These are phyloP conservation scores for Callithrix jacchus DNA, from an alignment of 2,113 vertebrate genomes.

Conservation along the genomic window DNA sequence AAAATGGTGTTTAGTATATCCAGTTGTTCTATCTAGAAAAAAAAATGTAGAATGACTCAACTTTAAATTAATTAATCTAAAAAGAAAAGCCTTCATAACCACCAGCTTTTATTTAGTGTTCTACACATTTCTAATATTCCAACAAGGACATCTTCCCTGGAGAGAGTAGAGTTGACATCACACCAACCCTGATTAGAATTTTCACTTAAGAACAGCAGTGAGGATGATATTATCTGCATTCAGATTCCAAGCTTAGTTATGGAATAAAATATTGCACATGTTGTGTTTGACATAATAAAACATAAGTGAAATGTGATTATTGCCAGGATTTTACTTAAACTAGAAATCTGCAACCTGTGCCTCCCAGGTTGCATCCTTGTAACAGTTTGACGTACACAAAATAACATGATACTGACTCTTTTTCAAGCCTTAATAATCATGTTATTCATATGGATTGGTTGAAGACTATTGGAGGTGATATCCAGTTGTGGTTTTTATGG, in stretches of 20 bases:
- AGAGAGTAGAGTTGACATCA: not conserved
- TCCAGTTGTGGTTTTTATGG: not conserved
- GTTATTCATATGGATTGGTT: not conserved
- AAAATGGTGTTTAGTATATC: constrained; percentile 34
- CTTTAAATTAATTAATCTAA: constrained; percentile 27
- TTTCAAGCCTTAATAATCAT: not conserved
- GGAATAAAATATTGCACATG: constrained; percentile 8
- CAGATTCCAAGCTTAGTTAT: not conserved
- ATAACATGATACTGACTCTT: not conserved
- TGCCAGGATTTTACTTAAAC: not conserved
- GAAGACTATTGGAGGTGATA: not conserved
- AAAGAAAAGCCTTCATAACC: constrained; percentile 23
- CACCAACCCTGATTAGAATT: constrained; percentile 1
- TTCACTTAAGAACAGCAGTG: not conserved
- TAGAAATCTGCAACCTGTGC: too few relatives aligned
- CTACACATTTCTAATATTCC: not conserved
- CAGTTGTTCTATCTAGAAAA: constrained; percentile 4
- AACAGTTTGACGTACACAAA: not conserved
- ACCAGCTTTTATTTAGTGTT: not conserved
- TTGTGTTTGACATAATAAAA: not conserved
- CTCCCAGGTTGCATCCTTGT: not conserved
- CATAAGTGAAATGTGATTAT: not conserved
- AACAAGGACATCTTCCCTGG: not conserved
- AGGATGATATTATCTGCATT: constrained; percentile 38
- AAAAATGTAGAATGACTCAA: constrained; percentile 21